Conservation (phyloP, 2,888 invertebrate genomes). For the Tubulanus polymorphus region DNA sequence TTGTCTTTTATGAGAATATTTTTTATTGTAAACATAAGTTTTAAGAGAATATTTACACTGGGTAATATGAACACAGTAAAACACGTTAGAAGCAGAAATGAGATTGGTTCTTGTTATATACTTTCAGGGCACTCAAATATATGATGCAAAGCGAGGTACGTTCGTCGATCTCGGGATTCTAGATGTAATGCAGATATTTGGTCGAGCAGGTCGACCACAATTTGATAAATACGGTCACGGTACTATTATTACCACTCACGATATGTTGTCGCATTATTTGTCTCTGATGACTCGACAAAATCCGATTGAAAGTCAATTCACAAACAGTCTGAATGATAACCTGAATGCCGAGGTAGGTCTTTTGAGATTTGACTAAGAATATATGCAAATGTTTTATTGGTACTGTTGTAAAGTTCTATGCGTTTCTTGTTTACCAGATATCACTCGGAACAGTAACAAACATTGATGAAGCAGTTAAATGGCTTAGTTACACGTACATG, state of each 20-base stretch:
- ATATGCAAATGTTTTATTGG: neutral
- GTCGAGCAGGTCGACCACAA: slow-evolving; percentile 96
- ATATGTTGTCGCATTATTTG: slow-evolving; percentile 88
- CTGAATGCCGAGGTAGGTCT: slow-evolving; percentile 86
- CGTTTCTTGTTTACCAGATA: slow-evolving; percentile 59
- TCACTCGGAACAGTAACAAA: slow-evolving; percentile 94
- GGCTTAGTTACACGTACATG: slow-evolving; percentile 96
- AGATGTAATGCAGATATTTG: slow-evolving; percentile 88
- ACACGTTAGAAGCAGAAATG: neutral
- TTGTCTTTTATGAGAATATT: no score
- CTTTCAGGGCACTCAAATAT: slow-evolving; percentile 87
- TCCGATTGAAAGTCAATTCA: slow-evolving; percentile 97
- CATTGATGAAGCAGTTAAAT: slow-evolving; percentile 92
- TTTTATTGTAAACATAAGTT: no score
- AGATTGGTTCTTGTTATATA: slow-evolving; percentile 6
- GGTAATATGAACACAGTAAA: no score
- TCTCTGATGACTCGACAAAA: slow-evolving; percentile 91
- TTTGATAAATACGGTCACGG: slow-evolving; percentile 90
- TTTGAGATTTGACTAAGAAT: neutral
- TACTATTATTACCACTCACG: slow-evolving; percentile 88
- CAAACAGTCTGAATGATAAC: slow-evolving; percentile 87
- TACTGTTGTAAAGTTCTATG: neutral
- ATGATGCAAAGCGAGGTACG: slow-evolving; percentile 89
- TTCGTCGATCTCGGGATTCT: slow-evolving; percentile 94
- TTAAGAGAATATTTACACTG: no score